phyloP scores from a whole-genome alignment of 2,797 vertebrate species.

The Pangasius mekongensis region DNA sequence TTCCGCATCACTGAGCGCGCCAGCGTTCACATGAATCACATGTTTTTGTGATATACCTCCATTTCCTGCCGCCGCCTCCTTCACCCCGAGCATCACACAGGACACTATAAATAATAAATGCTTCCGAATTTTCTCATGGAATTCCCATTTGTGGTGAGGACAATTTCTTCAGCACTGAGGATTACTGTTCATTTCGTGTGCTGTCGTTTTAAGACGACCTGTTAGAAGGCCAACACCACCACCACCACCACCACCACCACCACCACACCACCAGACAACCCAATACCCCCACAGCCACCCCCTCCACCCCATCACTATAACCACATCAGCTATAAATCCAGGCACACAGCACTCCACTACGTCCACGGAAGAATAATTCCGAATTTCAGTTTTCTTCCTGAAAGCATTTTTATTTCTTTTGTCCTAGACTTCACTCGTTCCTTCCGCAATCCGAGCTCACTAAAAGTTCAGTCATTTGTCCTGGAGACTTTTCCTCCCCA shows the following conservation, averaged over 20 bases:
- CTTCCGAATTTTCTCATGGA: slow-evolving; percentile 75
- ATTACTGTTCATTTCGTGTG: slow-evolving; percentile 73
- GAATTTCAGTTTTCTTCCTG: slow-evolving; percentile 8
- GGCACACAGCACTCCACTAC: slow-evolving; percentile 19
- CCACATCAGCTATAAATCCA: slow-evolving; percentile 38
- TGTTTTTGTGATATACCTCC: slow-evolving; percentile 72
- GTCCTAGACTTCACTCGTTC: slow-evolving; percentile 19
- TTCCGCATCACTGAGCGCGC: slow-evolving; percentile 71
- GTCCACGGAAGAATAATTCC: not conserved
- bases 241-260: slow-evolving; percentile 61
- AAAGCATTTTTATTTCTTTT: not conserved
- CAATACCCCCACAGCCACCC: not conserved
- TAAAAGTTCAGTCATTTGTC: slow-evolving; percentile 29
- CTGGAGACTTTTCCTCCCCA: slow-evolving; percentile 11
- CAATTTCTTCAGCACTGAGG: slow-evolving; percentile 75
- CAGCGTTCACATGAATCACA: slow-evolving; percentile 66
- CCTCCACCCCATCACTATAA: slow-evolving; percentile 57
- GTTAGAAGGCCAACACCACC: slow-evolving; percentile 67
- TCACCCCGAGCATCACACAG: slow-evolving; percentile 55
- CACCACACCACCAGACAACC: not conserved
- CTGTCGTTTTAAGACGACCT: slow-evolving; percentile 69
- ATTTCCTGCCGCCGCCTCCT: slow-evolving; percentile 66
- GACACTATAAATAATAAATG: slow-evolving; percentile 80
- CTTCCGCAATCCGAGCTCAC: slow-evolving; percentile 23
- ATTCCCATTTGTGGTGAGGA: slow-evolving; percentile 76